Evolutionary conservation across 1,140 invertebrate genomes (phyloP), one percentile per base, ranked within the genome.

Genomic region (Andrena cerasifolii): DNA sequence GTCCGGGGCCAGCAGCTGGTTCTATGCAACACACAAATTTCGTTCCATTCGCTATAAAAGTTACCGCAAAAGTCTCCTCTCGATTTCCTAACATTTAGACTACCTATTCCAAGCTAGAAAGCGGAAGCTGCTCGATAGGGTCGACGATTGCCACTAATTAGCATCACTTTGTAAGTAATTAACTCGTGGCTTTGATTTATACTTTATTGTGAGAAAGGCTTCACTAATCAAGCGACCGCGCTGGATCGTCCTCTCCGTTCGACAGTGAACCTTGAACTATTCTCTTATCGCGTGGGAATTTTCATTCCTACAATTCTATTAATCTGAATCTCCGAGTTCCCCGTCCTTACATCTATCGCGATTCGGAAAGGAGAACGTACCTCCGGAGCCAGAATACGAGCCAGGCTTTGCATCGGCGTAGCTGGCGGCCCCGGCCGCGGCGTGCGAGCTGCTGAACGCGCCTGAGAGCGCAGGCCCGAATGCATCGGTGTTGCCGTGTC

Each of bases 101-200:
- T n/a, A n/a, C n/a, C n/a, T n/a, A n/a, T n/a, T n/a, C n/a, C n/a
- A n/a, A n/a, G n/a, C 49, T 40, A 65, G 49, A 72, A 28, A 54
- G 47, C 75, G 75, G 62, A 82, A 82, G 53, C 51, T 33, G 40
- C 43, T 49, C 28, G 28, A 12, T 62, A 28, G 1, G 51, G 54
- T 28, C 51, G 54, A n/a, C 18, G 61, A 58, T 82, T 73, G 47
- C 21, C 63, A 63, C 66, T 81, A 84, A 83, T 84, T 84, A 74
- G 59, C 47, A 70, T 2, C 6, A 8, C 18, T 43, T 82, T 73
- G 47, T 16, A 56, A 63, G 62, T 81, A 84, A 83, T 84, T 84
- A 74, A 65, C 47, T 65, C 2, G n/a, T 28, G 45, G n/a, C 54
- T 79, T 31, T 78, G 70, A 83, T 83, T 79, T 79, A 75, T 83